These are phyloP conservation scores for Drosophila tripunctata DNA, from an alignment of 2,888 invertebrate genomes.

Conservation along the genomic window DNA sequence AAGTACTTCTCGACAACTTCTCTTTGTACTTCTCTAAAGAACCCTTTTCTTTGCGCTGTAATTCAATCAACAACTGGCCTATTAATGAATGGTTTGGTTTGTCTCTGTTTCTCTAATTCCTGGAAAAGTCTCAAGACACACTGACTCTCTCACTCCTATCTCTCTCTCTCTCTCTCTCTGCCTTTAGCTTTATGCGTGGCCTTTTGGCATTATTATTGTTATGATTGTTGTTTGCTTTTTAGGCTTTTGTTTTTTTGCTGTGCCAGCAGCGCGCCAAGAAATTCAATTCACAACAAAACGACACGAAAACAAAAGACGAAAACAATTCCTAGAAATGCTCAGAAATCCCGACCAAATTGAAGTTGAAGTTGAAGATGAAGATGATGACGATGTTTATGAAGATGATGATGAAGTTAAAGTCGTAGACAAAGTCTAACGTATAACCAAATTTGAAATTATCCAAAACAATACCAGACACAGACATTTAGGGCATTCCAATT, in stretches of 20 bases:
- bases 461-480: conserved; percentile 6
- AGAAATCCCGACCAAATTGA: conserved; percentile 16
- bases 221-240: conserved; percentile 14
- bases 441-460: conserved; percentile 15
- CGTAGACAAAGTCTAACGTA: conserved; percentile 16
- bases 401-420: neutral
- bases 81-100: conserved; percentile 59
- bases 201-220: conserved; percentile 39
- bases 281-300: conserved; percentile 59
- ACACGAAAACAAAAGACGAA: conserved; percentile 62
- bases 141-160: neutral
- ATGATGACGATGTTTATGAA: neutral
- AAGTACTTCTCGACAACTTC: neutral
- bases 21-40: neutral
- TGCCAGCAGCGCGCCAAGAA: conserved; percentile 60
- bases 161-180: neutral
- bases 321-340: conserved; percentile 70
- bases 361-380: neutral
- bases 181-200: conserved; percentile 46
- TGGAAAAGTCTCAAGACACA: conserved; percentile 26
- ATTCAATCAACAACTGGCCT: conserved; percentile 60
- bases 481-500: conserved; percentile 1
- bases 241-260: conserved; percentile 43
- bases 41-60: conserved; percentile 37
- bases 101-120: conserved; percentile 40